Evolutionary conservation across 2,113 vertebrate genomes (phyloP), one percentile per base, ranked within the genome.

Genomic region (Phoxinus phoxinus): DNA sequence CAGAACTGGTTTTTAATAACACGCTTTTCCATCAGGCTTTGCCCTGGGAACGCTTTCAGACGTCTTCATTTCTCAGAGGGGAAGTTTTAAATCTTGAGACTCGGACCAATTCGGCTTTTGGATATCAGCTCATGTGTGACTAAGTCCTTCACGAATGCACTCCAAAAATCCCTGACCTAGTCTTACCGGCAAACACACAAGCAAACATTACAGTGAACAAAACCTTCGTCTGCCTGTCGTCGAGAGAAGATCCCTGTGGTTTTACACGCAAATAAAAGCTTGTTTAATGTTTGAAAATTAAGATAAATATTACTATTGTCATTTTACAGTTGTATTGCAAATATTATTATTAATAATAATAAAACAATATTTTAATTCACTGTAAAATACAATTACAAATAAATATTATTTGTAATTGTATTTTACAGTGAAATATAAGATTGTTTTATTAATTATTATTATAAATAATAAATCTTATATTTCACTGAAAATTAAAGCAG

Each of bases 81-180:
- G 77, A 80, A 80, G 56, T 61, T 80, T 61, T n/a, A 44, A 44
- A 63, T 63, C 35, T 44, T 58, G 32, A 58, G 76, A 53, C 83
- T 58, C 27, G 2, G 32, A 25, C 19, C n/a, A 25, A 30, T 75
- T 63, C 35, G n/a, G 32, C 32, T 44, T 35, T 84, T 65, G 58
- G 73, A 84, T 30, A 13, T 30, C 75, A 79, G 75, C 84, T 69
- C 84, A 69, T 71, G 84, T 41, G 48, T 41, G 61, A 85, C 44
- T 77, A 35, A 85, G 63, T 69, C 48, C 75, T 80, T 71, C 84
- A 56, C 84, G 46, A 78, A 85, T 6, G 2, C 51, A 53, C 82
- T 74, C 17, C 53, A 59, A 74, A 85, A 71, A 58, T 8, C 84
- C 65, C 46, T 0, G 32, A 44, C 27, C 59, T 6, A 9, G 13